phyloP scores from a whole-genome alignment of 2,113 vertebrate species.

The Pygoscelis antarcticus region DNA sequence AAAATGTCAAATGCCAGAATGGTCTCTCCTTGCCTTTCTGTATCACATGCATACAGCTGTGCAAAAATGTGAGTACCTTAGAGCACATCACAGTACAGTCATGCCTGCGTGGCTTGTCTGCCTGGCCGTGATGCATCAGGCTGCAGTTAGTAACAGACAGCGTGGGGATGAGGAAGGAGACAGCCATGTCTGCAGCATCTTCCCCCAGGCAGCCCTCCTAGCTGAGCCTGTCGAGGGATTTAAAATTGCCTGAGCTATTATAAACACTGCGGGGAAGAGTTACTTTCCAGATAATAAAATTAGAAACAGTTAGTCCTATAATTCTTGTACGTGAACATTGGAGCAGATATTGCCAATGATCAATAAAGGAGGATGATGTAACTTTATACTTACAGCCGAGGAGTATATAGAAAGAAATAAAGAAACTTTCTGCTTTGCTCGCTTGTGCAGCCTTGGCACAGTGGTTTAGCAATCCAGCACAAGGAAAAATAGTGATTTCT shows the following conservation, averaged over 20 bases:
- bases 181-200: background rate
- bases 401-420: too few relatives aligned
- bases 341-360: background rate
- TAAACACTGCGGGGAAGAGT: background rate
- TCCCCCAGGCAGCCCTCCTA: background rate
- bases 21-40: background rate
- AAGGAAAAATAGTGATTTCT: background rate
- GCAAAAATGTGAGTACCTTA: background rate
- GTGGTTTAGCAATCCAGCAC: background rate
- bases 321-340: fast-evolving
- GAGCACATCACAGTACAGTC: background rate
- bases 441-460: background rate
- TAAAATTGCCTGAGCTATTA: background rate
- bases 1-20: background rate
- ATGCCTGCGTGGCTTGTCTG: background rate
- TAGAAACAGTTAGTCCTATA: background rate
- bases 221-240: background rate
- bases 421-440: background rate
- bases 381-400: background rate
- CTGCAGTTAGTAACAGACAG: background rate
- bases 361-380: fast-evolving
- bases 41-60: background rate
- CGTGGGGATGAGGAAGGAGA: background rate
- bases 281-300: background rate
- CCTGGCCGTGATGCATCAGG: background rate